Conservation (phyloP, 2,888 invertebrate species). For the Syritta pipiens region DNA sequence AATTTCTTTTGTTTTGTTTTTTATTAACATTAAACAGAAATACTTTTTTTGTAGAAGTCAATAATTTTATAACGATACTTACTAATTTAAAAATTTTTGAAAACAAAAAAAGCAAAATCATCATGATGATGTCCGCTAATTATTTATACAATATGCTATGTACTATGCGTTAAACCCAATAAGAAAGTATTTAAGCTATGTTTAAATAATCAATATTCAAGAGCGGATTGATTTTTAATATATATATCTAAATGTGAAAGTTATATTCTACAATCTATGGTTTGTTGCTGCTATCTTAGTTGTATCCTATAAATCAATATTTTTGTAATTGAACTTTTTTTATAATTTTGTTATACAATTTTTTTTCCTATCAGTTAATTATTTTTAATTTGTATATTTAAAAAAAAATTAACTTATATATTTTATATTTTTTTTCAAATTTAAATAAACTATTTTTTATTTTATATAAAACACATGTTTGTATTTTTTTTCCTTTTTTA, state of each 20-base stretch:
- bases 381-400: slow-evolving; percentile 49
- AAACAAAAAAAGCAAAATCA: too few relatives aligned
- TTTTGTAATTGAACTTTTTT: slow-evolving; percentile 50
- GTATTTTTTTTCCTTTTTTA: slow-evolving; percentile 19
- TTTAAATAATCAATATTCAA: slow-evolving; percentile 12
- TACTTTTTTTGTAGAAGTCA: slow-evolving; percentile 35
- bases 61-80: slow-evolving; percentile 47
- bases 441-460: slow-evolving; percentile 61
- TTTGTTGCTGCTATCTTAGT: slow-evolving; percentile 52
- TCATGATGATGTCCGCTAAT: slow-evolving; percentile 4
- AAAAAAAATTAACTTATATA: slow-evolving; percentile 34
- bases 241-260: slow-evolving; percentile 30
- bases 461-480: slow-evolving; percentile 53
- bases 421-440: slow-evolving; percentile 58
- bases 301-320: slow-evolving; percentile 23
- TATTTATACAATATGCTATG: slow-evolving; percentile 14
- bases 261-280: slow-evolving; percentile 18
- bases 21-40: slow-evolving; percentile 23
- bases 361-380: slow-evolving; percentile 59
- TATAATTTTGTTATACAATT: slow-evolving; percentile 56
- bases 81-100: slow-evolving; percentile 16
- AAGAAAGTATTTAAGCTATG: slow-evolving; percentile 9
- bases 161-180: slow-evolving; percentile 6
- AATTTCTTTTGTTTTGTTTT: slow-evolving; percentile 20
- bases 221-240: slow-evolving; percentile 25